Percentiles rank a stretch among this genome's conserved stretches.
Conservation (phyloP, 2,888 invertebrate species). For the Cephus spinipes region DNA sequence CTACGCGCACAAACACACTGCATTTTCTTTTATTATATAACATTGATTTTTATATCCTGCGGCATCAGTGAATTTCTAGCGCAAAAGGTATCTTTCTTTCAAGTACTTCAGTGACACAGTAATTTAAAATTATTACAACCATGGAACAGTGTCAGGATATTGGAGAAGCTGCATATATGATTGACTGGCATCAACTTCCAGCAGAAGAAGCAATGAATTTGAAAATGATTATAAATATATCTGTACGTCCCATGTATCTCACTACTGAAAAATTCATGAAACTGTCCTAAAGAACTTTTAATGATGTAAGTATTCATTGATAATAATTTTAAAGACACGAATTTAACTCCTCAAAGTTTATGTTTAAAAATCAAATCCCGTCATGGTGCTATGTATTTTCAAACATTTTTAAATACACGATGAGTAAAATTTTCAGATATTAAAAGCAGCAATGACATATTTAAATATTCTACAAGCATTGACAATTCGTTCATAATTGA, state of each 20-base stretch:
- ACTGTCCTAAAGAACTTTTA: conserved; percentile 40
- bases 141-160: not conserved
- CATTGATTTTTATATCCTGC: conserved; percentile 32
- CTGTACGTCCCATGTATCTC: conserved; percentile 35
- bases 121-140: not conserved
- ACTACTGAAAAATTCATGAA: conserved; percentile 43
- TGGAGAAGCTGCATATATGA: conserved; percentile 26
- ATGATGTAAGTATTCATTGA: conserved; percentile 34
- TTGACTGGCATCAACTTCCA: conserved; percentile 40
- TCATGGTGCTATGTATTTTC: not conserved
- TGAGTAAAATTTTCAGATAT: conserved; percentile 29
- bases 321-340: not conserved
- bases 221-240: conserved; percentile 35
- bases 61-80: conserved; percentile 35
- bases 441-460: conserved; percentile 42
- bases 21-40: too few species aligned
- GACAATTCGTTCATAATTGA: conserved; percentile 3
- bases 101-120: not conserved
- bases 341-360: not conserved
- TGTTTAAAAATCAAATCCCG: not conserved
- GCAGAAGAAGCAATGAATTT: conserved; percentile 28
- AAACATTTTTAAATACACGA: not conserved
- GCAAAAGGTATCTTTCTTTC: conserved; percentile 32
- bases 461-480: conserved; percentile 39
- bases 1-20: too few species aligned